phyloP scores from a whole-genome alignment of 2,888 invertebrate species.

The Meghimatium bilineatum region DNA sequence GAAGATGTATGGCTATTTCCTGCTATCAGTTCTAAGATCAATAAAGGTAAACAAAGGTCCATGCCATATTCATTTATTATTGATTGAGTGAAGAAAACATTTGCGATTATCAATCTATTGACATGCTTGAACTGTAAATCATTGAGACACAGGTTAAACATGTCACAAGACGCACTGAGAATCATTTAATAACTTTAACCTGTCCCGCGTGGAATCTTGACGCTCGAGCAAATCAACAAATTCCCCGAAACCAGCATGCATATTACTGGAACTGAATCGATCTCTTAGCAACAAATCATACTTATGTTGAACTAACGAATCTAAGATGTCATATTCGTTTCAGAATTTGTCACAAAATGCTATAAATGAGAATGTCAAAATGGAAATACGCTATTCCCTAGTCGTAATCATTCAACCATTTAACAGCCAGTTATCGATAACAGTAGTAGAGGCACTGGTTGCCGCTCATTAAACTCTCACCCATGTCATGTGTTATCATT shows the following conservation, averaged over 20 bases:
- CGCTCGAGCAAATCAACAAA: background rate
- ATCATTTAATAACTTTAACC: background rate
- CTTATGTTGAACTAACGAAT: background rate
- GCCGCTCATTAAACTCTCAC: background rate
- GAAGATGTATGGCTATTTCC: background rate
- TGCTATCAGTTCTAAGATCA: background rate
- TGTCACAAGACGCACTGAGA: background rate
- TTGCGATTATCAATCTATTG: background rate
- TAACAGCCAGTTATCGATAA: background rate
- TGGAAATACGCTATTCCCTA: background rate
- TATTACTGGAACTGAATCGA: background rate
- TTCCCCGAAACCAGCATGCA: background rate
- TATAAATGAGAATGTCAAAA: background rate
- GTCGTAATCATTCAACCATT: background rate
- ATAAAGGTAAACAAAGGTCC: background rate
- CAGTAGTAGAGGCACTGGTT: background rate
- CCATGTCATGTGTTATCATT: background rate
- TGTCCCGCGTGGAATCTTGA: background rate
- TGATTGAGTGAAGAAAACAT: background rate
- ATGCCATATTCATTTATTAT: background rate
- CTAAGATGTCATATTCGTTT: background rate
- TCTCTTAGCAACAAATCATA: background rate
- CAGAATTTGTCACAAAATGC: background rate
- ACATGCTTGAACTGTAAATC: background rate
- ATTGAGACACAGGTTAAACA: background rate